Conservation (phyloP, 2,888 invertebrate species). For the Adineta ricciae region DNA sequence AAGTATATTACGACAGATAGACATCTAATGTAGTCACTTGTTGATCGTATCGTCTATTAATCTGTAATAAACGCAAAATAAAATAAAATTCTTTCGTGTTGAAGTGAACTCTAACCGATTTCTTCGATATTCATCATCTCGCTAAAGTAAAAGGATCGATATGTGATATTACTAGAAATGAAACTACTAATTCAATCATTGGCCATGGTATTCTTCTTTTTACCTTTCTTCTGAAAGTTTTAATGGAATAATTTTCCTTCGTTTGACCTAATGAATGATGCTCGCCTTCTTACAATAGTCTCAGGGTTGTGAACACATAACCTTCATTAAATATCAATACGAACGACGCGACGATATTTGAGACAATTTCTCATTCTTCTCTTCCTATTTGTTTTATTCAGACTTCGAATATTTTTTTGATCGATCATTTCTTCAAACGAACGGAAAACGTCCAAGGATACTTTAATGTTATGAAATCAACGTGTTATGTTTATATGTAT, state of each 20-base stretch:
- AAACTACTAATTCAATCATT: background rate
- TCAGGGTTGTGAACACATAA: background rate
- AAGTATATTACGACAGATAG: too few relatives aligned
- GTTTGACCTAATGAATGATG: background rate
- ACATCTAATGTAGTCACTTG: too few relatives aligned
- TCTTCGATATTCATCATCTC: background rate
- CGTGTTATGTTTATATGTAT: background rate
- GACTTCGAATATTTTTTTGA: background rate
- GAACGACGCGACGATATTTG: background rate
- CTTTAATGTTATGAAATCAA: background rate
- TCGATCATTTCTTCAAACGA: background rate
- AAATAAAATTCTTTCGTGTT: too few relatives aligned
- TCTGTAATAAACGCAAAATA: too few relatives aligned
- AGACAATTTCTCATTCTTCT: background rate
- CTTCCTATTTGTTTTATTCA: background rate
- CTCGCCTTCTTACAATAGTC: background rate
- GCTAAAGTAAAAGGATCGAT: too few relatives aligned
- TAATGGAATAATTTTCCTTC: background rate
- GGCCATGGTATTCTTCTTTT: background rate
- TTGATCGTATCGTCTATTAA: too few relatives aligned
- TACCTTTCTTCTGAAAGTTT: background rate
- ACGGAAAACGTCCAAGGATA: background rate
- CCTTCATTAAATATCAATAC: background rate
- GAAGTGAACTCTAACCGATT: too few relatives aligned
- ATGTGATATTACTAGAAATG: background rate